Conservation (phyloP, 1,140 invertebrate genomes). For the Dendrolimus kikuchii region DNA sequence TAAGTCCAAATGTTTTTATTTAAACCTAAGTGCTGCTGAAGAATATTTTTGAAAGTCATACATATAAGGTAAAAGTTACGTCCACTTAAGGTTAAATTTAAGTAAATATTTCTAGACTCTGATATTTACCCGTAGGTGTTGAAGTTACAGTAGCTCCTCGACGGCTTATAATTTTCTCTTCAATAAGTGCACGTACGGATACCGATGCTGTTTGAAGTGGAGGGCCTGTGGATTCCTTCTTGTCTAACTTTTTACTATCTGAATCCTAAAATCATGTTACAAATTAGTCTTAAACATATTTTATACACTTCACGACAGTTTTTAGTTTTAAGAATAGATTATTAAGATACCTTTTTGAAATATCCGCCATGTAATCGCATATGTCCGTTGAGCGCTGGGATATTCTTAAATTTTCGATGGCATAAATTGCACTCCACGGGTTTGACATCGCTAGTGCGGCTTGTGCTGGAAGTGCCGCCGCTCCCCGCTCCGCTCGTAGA, state of each 20-base stretch:
- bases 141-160: slow-evolving; percentile 64
- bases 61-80: too few species aligned
- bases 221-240: slow-evolving; percentile 85
- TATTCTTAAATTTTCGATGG: slow-evolving; percentile 96
- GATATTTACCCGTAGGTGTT: slow-evolving; percentile 34
- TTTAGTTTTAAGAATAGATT: slow-evolving; percentile 10
- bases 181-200: slow-evolving; percentile 89
- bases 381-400: slow-evolving; percentile 96
- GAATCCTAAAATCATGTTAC: slow-evolving; percentile 77
- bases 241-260: slow-evolving; percentile 88
- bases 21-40: too few species aligned
- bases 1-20: slow-evolving; percentile 1
- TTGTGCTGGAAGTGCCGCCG: slow-evolving; percentile 11
- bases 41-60: too few species aligned
- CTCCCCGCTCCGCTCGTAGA: slow-evolving; percentile 16
- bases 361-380: slow-evolving; percentile 97
- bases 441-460: slow-evolving; percentile 67
- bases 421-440: slow-evolving; percentile 96
- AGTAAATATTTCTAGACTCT: too few species aligned
- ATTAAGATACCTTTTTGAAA: slow-evolving; percentile 86
- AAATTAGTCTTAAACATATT: too few species aligned
- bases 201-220: slow-evolving; percentile 91
- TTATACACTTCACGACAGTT: slow-evolving; percentile 7
- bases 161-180: slow-evolving; percentile 93
- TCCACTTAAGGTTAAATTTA: too few species aligned